Percentiles rank a stretch among this genome's conserved stretches.
phyloP scores from a whole-genome alignment of 2,113 vertebrate species.

The Corythoichthys haematopterus region DNA sequence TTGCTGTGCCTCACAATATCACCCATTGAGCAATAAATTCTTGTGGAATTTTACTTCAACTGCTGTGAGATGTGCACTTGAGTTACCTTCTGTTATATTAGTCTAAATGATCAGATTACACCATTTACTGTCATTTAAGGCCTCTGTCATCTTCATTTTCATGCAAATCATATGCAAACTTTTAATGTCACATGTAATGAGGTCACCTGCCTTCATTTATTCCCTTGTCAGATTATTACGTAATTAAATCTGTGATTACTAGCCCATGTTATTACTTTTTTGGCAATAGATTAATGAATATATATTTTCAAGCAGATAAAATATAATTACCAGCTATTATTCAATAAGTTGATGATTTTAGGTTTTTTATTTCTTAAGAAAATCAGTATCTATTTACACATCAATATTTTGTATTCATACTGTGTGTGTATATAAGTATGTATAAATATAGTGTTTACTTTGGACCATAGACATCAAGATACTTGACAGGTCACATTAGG shows the following conservation, averaged over 20 bases:
- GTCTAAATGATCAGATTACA: constrained; percentile 1
- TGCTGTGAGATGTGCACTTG: not conserved
- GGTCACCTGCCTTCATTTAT: not conserved
- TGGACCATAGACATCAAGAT: too few relatives aligned
- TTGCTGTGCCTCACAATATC: not conserved
- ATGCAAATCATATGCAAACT: not conserved
- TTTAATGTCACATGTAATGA: not conserved
- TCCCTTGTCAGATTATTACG: not conserved
- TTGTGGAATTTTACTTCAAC: not conserved
- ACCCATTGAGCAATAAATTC: not conserved
- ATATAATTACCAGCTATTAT: not conserved
- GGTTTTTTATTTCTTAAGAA: not conserved
- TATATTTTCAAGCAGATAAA: not conserved
- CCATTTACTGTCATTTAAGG: not conserved
- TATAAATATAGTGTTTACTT: too few relatives aligned
- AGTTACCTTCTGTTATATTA: constrained; percentile 3
- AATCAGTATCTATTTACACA: too few relatives aligned
- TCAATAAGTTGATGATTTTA: not conserved
- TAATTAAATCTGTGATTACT: not conserved
- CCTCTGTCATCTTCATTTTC: not conserved
- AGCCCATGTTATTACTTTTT: not conserved
- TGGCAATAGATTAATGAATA: not conserved
- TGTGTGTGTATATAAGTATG: too few relatives aligned
- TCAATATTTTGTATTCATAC: too few relatives aligned
- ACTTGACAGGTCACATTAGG: too few relatives aligned